Conservation (phyloP, 2,888 invertebrate genomes). For the Nephrotoma appendiculata region DNA sequence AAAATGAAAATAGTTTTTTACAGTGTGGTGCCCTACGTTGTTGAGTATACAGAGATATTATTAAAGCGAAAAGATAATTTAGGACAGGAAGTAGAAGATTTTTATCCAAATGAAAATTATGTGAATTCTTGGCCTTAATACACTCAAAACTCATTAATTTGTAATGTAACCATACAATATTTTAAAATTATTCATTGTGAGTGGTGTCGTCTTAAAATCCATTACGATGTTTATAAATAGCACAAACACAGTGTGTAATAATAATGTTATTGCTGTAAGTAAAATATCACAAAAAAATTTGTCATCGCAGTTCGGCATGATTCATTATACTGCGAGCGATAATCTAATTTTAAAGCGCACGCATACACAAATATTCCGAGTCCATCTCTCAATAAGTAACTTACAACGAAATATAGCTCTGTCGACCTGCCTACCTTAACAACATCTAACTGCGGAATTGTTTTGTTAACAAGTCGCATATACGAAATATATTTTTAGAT, state of each 20-base stretch:
- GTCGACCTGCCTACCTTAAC: not conserved
- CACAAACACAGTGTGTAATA: not conserved
- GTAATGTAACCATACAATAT: not conserved
- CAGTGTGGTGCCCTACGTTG: not conserved
- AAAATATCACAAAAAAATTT: not conserved
- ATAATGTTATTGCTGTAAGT: not conserved
- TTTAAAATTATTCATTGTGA: not conserved
- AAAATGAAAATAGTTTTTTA: not conserved
- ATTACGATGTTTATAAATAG: not conserved
- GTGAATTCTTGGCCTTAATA: not conserved
- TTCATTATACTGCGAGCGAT: not conserved
- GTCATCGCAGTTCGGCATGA: not conserved
- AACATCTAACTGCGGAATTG: not conserved
- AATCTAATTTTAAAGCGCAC: not conserved
- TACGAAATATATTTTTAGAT: not conserved
- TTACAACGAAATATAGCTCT: not conserved
- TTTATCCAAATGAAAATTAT: not conserved
- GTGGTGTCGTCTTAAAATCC: not conserved
- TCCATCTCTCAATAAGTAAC: not conserved
- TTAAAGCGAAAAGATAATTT: not conserved
- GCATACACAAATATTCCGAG: not conserved
- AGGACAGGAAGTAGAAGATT: not conserved
- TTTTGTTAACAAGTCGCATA: not conserved
- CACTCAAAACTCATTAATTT: not conserved
- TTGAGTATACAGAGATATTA: too few species aligned